A percentile compares a stretch with the other conserved stretches of the same genome.
Evolutionary conservation across 2,888 invertebrate species (phyloP).

Genomic region (Adelphocoris suturalis): DNA sequence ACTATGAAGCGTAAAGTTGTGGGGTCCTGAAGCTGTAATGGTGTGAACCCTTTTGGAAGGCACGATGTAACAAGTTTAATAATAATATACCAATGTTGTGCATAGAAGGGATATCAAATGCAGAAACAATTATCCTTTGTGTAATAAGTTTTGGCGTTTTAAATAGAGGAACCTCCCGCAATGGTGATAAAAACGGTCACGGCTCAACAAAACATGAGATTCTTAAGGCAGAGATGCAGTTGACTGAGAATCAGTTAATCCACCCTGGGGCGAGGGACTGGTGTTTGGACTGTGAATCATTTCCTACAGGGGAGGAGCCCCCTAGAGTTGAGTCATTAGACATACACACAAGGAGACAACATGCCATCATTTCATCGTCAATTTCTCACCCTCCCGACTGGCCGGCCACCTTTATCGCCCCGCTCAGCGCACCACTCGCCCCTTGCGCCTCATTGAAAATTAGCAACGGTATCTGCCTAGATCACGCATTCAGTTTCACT

Average conservation of each 20-base stretch:
- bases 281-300: slow-evolving; percentile 57
- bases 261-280: slow-evolving; percentile 4
- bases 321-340: slow-evolving; percentile 52
- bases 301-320: slow-evolving; percentile 45
- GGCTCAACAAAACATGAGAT: background rate
- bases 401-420: background rate
- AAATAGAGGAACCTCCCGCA: background rate
- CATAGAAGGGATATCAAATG: too few species aligned
- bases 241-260: slow-evolving; percentile 52
- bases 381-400: slow-evolving; percentile 26
- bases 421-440: background rate
- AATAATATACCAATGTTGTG: too few species aligned
- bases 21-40: too few species aligned
- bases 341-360: slow-evolving; percentile 53
- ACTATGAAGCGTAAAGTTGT: too few species aligned
- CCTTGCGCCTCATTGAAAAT: background rate
- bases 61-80: too few species aligned
- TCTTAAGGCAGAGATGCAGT: background rate
- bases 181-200: background rate
- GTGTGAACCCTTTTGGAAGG: too few species aligned
- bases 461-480: background rate
- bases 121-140: too few species aligned
- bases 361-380: slow-evolving; percentile 56
- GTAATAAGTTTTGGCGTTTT: too few species aligned
- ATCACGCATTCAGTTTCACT: background rate